These are phyloP conservation scores for Machaerirhynchus nigripectus DNA, from an alignment of 2,113 vertebrate genomes.

Conservation along the genomic window DNA sequence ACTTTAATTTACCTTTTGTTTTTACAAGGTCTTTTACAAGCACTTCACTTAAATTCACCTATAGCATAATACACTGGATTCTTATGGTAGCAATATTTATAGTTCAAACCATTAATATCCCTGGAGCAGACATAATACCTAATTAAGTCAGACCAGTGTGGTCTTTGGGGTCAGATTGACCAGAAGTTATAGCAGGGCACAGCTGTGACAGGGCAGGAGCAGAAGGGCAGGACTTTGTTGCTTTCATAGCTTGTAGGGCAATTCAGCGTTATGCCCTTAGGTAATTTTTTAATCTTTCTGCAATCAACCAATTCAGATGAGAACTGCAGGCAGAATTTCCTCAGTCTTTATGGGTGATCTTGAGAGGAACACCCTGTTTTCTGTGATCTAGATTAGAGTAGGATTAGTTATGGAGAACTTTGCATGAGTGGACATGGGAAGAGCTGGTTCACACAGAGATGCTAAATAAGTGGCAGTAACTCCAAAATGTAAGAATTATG, in stretches of 20 bases:
- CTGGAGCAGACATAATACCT: neutral
- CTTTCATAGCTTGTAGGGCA: neutral
- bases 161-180: neutral
- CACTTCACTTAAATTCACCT: neutral
- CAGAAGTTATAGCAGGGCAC: neutral
- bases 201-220: neutral
- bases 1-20: neutral
- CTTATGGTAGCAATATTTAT: neutral
- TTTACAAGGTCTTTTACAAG: neutral
- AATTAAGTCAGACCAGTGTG: neutral
- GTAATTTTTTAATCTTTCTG: neutral
- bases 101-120: neutral
- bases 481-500: neutral
- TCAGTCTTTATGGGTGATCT: neutral
- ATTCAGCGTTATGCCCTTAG: neutral
- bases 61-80: neutral
- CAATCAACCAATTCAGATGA: neutral
- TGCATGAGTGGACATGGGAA: neutral
- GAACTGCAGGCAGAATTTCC: neutral
- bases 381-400: neutral
- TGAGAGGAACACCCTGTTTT: neutral
- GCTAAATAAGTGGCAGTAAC: neutral
- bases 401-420: neutral
- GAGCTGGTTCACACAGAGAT: neutral
- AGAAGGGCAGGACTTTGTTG: neutral